Base-by-base conservation (phyloP, 2,888 invertebrate genomes). In the Lithophane ornitopus region DNA sequence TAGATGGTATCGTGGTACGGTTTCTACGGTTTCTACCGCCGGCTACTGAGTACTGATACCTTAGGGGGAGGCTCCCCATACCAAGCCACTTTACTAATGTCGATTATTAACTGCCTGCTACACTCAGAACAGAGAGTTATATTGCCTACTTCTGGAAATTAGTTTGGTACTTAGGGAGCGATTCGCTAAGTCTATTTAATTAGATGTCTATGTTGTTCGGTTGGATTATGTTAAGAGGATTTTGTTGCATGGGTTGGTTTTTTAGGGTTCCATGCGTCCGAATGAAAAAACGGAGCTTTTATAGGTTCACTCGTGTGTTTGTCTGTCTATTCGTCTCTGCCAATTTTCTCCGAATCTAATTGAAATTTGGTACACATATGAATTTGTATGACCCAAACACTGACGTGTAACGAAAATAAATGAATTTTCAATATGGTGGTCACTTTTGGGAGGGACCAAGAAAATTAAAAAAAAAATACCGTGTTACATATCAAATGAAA, bases 1-100 rank as follows among this genome's bases (percentile, higher is more conserved):
- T 77, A 91, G 91, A 92, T 91, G 87, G 81, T 89, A 93, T 92
- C 92, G 87, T 72, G 49, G 76, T 70, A 28, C 73, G 70, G 72
- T 73, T 73, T 12, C 49, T 74, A 76, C 62, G 34, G 56, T 63
- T 58, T 14, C 62, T 12, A 65, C 74, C 74, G 76, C 54, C 82
- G 76, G 73, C 76, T 69, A 69, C 82, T 68, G 72, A 73, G 74
- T 71, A 77, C 85, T 75, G 80, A 66, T 85, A 80, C 82, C 84
- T 84, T 66, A 77, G 76, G 82, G 82, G 85, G 83, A 78, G 84
- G 74, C 74, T 72, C 81, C 81, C 79, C 84, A 79, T 80, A 83
- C 87, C 79, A 34, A 82, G 79, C 81, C 86, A 87, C 84, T 85
- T 86, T 80, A 76, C 86, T 84, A 80, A 87, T 86, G 85, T 82